phyloP scores from a whole-genome alignment of 2,888 invertebrate genomes.

The Polyommatus iphigenia region DNA sequence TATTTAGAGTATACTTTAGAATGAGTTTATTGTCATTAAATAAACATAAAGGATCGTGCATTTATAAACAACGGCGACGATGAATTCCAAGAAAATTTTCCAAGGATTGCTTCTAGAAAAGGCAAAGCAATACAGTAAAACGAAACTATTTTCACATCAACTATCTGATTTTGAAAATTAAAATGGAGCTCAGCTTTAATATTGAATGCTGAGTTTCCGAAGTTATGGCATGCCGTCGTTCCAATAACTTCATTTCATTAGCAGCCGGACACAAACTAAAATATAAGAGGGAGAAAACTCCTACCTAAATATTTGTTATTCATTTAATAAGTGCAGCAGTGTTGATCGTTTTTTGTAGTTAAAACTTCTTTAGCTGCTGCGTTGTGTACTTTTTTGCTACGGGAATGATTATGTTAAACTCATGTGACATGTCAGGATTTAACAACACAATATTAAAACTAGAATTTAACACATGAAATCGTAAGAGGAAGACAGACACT shows the following conservation, averaged over 20 bases:
- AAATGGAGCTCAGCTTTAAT: constrained; percentile 8
- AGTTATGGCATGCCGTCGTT: constrained; percentile 24
- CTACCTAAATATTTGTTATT: constrained; percentile 21
- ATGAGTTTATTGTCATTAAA: too few relatives aligned
- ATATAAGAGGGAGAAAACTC: constrained; percentile 1
- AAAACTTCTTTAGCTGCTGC: too few relatives aligned
- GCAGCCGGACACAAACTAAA: constrained; percentile 28
- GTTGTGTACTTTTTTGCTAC: too few relatives aligned
- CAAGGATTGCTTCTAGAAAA: not conserved
- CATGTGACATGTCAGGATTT: too few relatives aligned
- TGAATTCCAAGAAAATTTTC: not conserved
- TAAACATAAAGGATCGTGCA: not conserved
- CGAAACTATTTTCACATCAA: not conserved
- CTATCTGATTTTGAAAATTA: constrained; percentile 24
- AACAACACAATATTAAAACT: too few relatives aligned
- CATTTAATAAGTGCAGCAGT: not conserved
- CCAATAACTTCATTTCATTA: constrained; percentile 30
- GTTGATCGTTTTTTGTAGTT: not conserved
- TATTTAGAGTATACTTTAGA: too few relatives aligned
- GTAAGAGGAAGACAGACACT: too few relatives aligned
- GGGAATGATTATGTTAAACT: too few relatives aligned
- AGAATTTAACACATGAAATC: too few relatives aligned
- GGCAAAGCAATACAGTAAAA: not conserved
- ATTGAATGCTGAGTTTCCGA: constrained; percentile 10
- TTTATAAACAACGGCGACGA: not conserved